A percentile compares a stretch with the other conserved stretches of the same genome.
These are phyloP conservation scores for Chironomus tepperi DNA, from an alignment of 1,140 invertebrate species.

Conservation along the genomic window DNA sequence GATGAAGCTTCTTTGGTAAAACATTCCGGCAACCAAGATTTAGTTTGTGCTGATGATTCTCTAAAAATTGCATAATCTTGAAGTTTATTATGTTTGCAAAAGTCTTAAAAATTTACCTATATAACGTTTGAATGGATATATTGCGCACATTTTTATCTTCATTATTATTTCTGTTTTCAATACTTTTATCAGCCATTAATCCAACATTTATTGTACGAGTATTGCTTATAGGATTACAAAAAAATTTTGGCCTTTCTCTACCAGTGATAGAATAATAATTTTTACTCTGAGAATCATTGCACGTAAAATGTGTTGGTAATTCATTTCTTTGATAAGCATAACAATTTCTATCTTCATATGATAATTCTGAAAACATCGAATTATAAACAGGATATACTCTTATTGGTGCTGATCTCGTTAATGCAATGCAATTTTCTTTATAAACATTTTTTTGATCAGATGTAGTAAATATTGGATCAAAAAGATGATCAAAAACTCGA, in stretches of 20 bases:
- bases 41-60: conserved; percentile 64
- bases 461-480: conserved; percentile 25
- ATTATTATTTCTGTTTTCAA: background rate
- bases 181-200: background rate
- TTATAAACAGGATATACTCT: conserved; percentile 20
- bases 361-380: conserved; percentile 41
- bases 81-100: background rate
- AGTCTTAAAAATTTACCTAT: conserved; percentile 2
- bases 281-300: background rate
- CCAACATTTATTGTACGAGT: conserved; percentile 1
- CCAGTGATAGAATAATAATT: background rate
- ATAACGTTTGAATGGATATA: conserved; percentile 18
- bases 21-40: conserved; percentile 50
- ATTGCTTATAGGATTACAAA: background rate
- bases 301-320: background rate
- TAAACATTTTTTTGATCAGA: conserved; percentile 23
- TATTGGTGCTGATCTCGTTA: conserved; percentile 24
- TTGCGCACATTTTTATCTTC: background rate
- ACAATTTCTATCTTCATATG: background rate
- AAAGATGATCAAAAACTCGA: conserved; percentile 26
- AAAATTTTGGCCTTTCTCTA: conserved; percentile 22
- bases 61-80: conserved; percentile 39
- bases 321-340: conserved; percentile 25
- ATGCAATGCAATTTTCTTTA: background rate
- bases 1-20: conserved; percentile 41